Conservation (phyloP, 2,113 vertebrate genomes). For the Myodes glareolus region DNA sequence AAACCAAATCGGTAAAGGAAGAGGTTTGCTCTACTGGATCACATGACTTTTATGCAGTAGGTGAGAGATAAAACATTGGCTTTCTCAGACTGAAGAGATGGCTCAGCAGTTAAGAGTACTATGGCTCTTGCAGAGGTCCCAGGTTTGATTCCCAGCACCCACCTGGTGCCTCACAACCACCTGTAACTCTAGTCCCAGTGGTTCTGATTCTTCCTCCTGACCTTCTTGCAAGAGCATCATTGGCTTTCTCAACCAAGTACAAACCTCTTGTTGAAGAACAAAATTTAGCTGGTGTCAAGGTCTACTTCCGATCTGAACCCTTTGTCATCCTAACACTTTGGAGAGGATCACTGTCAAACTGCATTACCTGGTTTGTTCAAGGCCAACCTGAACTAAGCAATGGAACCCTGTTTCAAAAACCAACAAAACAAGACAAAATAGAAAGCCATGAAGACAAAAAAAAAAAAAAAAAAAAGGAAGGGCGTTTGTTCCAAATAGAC, state of each 20-base stretch:
- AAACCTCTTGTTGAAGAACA: conserved; percentile 36
- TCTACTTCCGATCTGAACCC: neutral
- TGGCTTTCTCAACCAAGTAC: neutral
- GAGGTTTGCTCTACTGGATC: neutral
- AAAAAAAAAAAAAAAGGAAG: neutral
- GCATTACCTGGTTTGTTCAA: neutral
- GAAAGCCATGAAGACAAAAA: neutral
- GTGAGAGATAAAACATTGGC: neutral
- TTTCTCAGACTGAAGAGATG: neutral
- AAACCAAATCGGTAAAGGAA: neutral
- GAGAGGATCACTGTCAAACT: neutral
- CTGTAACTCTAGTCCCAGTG: neutral
- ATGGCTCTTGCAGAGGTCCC: neutral
- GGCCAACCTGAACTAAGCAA: neutral
- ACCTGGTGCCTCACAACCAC: neutral
- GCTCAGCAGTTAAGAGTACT: neutral
- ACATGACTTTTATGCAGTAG: neutral
- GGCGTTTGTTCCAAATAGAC: neutral
- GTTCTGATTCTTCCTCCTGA: neutral
- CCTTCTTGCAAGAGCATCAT: neutral
- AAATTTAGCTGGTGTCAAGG: neutral
- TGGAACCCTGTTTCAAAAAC: neutral
- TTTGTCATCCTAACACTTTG: neutral
- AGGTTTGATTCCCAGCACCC: neutral
- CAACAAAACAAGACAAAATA: neutral